These are phyloP conservation scores for Acrocephalus scirpaceus DNA, from an alignment of 2,797 vertebrate genomes.

Conservation along the genomic window DNA sequence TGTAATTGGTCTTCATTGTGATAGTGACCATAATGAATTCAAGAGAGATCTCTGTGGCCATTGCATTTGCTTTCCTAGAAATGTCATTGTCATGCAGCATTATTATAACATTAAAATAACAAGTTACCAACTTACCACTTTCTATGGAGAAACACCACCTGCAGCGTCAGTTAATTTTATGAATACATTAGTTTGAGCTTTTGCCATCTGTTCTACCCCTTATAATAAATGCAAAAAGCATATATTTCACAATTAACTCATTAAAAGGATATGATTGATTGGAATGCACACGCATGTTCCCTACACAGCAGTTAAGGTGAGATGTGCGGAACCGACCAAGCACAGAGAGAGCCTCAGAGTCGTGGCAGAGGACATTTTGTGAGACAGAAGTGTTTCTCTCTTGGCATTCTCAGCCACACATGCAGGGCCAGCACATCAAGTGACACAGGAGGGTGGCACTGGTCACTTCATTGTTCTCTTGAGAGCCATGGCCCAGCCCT, in stretches of 20 bases:
- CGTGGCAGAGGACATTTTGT: neutral
- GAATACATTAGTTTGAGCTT: constrained; percentile 46
- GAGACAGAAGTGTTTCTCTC: neutral
- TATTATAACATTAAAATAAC: constrained; percentile 39
- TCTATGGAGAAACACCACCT: constrained; percentile 50
- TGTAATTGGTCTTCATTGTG: constrained; percentile 30
- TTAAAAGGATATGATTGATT: constrained; percentile 54
- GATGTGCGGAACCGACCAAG: neutral
- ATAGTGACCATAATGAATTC: constrained; percentile 56
- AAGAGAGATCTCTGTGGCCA: constrained; percentile 7
- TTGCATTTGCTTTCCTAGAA: constrained; percentile 11
- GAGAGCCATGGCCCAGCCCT: fast-evolving
- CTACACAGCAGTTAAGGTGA: neutral
- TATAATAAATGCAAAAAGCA: constrained; percentile 37
- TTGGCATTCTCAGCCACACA: neutral
- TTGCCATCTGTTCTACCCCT: constrained; percentile 60
- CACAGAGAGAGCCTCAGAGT: neutral
- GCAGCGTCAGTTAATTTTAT: constrained; percentile 39
- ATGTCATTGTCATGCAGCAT: neutral
- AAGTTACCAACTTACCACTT: constrained; percentile 1
- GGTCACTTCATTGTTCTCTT: neutral
- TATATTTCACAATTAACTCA: constrained; percentile 50
- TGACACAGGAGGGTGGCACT: neutral
- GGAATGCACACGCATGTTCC: constrained; percentile 25
- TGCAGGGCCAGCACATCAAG: neutral